Percentiles rank a stretch among this genome's conserved stretches.
Conservation (phyloP, 2,797 vertebrate genomes). For the Peromyscus aztecus region DNA sequence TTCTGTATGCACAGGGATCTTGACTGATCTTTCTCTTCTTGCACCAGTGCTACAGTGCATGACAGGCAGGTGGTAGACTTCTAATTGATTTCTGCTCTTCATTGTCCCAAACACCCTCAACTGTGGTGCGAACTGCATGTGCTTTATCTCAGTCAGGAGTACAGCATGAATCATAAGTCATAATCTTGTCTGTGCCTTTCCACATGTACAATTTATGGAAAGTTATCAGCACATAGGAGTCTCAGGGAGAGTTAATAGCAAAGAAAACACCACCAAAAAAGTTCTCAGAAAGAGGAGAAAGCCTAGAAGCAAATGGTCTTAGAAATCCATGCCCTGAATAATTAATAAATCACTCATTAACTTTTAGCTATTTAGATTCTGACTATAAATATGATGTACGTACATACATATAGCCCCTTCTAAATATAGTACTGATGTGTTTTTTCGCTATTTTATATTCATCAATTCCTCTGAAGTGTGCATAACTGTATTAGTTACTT, state of each 20-base stretch:
- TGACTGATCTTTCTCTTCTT: background rate
- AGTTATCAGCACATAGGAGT: conserved; percentile 18
- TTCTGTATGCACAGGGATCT: background rate
- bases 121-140: background rate
- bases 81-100: background rate
- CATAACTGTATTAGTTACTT: background rate
- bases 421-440: background rate
- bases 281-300: conserved; percentile 36
- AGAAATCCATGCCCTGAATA: conserved; percentile 66
- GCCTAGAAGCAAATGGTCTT: conserved; percentile 50
- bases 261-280: conserved; percentile 12
- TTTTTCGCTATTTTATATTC: conserved; percentile 7
- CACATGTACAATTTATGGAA: conserved; percentile 13
- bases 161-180: conserved; percentile 54
- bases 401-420: background rate
- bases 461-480: conserved; percentile 50
- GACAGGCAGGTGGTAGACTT: background rate
- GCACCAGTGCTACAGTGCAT: background rate
- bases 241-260: conserved; percentile 40
- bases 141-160: conserved; percentile 32
- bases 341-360: conserved; percentile 64
- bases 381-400: conserved; percentile 49
- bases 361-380: conserved; percentile 59
- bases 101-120: conserved; percentile 13
- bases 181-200: conserved; percentile 25